Conservation (phyloP, 2,797 vertebrate genomes). For the Myotis myotis region DNA sequence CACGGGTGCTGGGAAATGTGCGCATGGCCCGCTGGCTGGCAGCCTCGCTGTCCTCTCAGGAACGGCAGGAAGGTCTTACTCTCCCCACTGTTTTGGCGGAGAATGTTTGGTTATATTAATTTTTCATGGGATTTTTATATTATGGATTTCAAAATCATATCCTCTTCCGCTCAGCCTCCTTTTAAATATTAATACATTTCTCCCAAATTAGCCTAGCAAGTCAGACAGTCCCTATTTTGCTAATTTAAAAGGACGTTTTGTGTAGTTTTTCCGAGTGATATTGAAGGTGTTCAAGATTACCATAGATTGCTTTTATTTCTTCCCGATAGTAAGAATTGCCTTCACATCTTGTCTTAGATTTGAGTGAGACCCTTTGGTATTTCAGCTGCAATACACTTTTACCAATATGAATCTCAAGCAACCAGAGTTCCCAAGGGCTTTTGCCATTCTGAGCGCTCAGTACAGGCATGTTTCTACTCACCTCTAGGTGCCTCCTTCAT, state of each 20-base stretch:
- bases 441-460: rapidly evolving
- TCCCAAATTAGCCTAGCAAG: not conserved
- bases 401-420: not conserved
- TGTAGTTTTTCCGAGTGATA: not conserved
- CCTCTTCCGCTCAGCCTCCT: not conserved
- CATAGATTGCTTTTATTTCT: not conserved
- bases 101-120: not conserved
- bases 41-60: not conserved
- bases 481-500: not conserved
- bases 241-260: not conserved
- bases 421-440: not conserved
- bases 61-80: not conserved
- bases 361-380: not conserved
- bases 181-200: conserved; percentile 27
- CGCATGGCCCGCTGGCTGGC: rapidly evolving
- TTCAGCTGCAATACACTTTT: not conserved
- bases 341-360: not conserved
- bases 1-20: not conserved
- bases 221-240: not conserved
- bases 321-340: not conserved
- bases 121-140: conserved; percentile 50
- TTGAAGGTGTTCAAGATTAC: not conserved
- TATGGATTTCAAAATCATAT: conserved; percentile 7
- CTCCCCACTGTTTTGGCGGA: not conserved
- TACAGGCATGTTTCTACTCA: not conserved